These are phyloP conservation scores for Panorpa germanica DNA, from an alignment of 2,888 invertebrate genomes.

Conservation along the genomic window DNA sequence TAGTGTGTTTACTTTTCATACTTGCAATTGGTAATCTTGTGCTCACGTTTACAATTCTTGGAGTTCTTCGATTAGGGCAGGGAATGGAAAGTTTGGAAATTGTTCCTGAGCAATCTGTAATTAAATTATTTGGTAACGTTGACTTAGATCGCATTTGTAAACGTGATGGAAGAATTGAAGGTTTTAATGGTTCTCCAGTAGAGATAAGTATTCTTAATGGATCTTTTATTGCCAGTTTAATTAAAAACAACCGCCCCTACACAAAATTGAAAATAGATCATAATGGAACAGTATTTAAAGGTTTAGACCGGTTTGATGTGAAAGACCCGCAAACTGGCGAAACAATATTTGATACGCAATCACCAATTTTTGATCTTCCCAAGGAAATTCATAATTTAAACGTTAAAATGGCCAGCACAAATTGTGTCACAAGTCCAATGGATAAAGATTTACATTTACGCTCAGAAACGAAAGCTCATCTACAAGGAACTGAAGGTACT, in stretches of 20 bases:
- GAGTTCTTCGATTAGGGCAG: slow-evolving; percentile 59
- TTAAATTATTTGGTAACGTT: slow-evolving; percentile 61
- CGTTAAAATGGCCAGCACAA: slow-evolving; percentile 46
- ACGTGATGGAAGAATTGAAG: slow-evolving; percentile 43
- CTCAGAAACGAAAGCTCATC: slow-evolving; percentile 44
- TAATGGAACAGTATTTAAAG: slow-evolving; percentile 47
- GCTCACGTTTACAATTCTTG: slow-evolving; percentile 61
- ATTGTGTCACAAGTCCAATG: slow-evolving; percentile 53
- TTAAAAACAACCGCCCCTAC: slow-evolving; percentile 22
- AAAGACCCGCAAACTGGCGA: slow-evolving; percentile 41
- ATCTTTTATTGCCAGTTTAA: too few relatives aligned
- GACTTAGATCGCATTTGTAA: slow-evolving; percentile 64
- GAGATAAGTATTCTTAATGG: slow-evolving; percentile 24
- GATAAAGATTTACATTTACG: slow-evolving; percentile 43
- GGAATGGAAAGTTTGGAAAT: slow-evolving; percentile 77
- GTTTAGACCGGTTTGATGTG: slow-evolving; percentile 47
- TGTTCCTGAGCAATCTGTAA: slow-evolving; percentile 47
- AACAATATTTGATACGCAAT: slow-evolving; percentile 54
- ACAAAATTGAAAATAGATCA: slow-evolving; percentile 35
- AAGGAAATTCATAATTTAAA: slow-evolving; percentile 42
- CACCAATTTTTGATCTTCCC: slow-evolving; percentile 51
- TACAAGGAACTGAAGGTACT: slow-evolving; percentile 67
- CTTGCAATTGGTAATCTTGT: slow-evolving; percentile 63
- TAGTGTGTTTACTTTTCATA: slow-evolving; percentile 47
- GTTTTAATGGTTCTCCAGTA: slow-evolving; percentile 33